Conservation (phyloP, 37 sponge, comb jelly and placozoan genomes). For the Cladorhizidae sp. region DNA sequence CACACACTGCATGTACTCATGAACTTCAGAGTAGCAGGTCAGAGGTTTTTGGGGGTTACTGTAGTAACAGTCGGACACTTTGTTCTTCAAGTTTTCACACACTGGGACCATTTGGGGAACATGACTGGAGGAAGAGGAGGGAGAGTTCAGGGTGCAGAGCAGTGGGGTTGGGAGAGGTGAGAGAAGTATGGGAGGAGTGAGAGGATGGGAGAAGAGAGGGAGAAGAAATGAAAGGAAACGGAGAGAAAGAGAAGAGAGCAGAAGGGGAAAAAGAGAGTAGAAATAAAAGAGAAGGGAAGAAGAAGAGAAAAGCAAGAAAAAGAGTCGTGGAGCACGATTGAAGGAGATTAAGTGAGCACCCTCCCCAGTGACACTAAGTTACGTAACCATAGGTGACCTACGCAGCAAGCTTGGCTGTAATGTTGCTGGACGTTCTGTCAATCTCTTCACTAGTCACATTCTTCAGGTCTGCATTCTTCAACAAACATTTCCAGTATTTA, state of each 20-base stretch:
- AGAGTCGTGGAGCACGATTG: too few species aligned
- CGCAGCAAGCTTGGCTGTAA: conserved; percentile 38
- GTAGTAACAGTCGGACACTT: conserved; percentile 50
- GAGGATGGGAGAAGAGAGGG: not conserved
- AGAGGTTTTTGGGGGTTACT: conserved; percentile 44
- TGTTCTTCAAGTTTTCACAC: conserved; percentile 29
- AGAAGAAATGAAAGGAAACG: too few species aligned
- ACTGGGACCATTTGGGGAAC: conserved; percentile 3
- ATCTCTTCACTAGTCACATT: conserved; percentile 29
- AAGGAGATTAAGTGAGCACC: too few species aligned
- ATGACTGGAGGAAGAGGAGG: not conserved
- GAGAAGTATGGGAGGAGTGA: conserved; percentile 12
- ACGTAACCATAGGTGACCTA: conserved; percentile 10
- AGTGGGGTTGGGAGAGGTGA: conserved; percentile 6
- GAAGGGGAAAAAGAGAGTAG: too few species aligned
- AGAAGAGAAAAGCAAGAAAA: too few species aligned
- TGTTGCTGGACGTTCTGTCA: conserved; percentile 14
- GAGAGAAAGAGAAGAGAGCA: not conserved
- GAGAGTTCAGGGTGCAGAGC: not conserved
- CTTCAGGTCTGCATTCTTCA: conserved; percentile 44
- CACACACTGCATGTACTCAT: conserved; percentile 65
- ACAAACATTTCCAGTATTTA: not conserved
- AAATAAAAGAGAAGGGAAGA: too few species aligned
- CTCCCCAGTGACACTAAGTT: too few species aligned
- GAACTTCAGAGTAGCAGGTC: conserved; percentile 54